Evolutionary conservation across 2,888 invertebrate genomes (phyloP), one percentile per base, ranked within the genome.

Genomic region (Taphrorychus bicolor): DNA sequence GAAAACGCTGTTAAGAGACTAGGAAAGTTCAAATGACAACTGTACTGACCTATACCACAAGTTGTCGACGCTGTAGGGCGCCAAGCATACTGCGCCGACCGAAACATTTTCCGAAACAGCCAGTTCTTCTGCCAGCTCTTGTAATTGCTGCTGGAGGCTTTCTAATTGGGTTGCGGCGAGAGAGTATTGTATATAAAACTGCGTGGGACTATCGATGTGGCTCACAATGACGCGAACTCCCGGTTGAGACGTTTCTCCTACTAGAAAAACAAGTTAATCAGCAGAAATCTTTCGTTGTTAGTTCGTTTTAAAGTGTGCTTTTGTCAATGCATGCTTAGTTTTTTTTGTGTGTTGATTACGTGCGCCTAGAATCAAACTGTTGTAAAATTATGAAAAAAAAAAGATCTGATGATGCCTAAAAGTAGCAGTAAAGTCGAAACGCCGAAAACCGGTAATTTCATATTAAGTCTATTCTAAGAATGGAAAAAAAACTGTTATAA

Each of bases 61-160:
- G 42, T 91, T 90, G 78, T 97, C 95, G 1, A 88, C 89, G 0
- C 89, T 87, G 80, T 94, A 97, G 76, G 91, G 89, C 0, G 96
- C 95, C 53, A 89, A 85, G 74, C 92, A 93, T 0, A 88, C 76
- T 0, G 87, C 86, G 5, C 89, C 89, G 62, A 87, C 83, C 51
- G 87, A 87, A 1, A 87, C 84, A 59, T 80, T 86, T 62, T 85
- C 85, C 7, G 90, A 79, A 40, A 86, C 84, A 0, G 85, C 78
- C 77, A 88, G 85, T 0, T 81, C 18, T 65, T 71, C 0, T 1
- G 87, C 86, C 5, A 85, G 83, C 18, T 85, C 84, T 79, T 91
- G 91, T 0, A 93, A 80, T 74, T 87, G 85, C 0, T 85, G 85
- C 75, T 92, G 91, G 0, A 92, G 83, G 41, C 84, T 83, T 1